Conservation (phyloP, 2,797 vertebrate genomes). For the Uromys caudimaculatus region DNA sequence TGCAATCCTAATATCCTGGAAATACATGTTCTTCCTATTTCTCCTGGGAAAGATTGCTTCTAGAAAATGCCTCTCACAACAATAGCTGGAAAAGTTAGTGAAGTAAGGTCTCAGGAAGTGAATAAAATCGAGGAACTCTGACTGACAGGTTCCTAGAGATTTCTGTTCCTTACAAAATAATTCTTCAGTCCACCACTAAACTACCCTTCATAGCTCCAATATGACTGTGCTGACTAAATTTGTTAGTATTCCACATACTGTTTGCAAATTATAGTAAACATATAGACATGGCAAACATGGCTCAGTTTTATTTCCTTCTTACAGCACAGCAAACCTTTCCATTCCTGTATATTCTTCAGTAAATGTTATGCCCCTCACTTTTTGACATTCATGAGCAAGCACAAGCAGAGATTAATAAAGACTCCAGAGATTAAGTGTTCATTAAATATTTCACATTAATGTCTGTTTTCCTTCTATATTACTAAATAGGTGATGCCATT, state of each 20-base stretch:
- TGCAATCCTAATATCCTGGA: constrained; percentile 4
- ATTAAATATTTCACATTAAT: background rate
- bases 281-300: background rate
- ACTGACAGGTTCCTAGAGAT: background rate
- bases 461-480: background rate
- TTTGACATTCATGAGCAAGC: background rate
- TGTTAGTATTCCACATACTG: background rate
- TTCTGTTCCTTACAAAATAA: background rate
- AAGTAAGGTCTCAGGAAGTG: background rate
- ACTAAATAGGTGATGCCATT: background rate
- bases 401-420: background rate
- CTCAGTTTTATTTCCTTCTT: constrained; percentile 2
- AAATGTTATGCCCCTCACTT: background rate
- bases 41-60: background rate
- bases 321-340: background rate
- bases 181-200: background rate
- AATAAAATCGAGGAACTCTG: background rate
- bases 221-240: background rate
- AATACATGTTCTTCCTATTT: constrained; percentile 41
- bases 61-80: background rate
- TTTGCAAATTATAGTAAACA: background rate
- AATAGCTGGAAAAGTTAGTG: background rate
- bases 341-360: background rate
- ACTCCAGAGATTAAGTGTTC: background rate
- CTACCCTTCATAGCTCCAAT: background rate